Conservation (phyloP, 2,888 invertebrate genomes). For the Geophilus truncorum region DNA sequence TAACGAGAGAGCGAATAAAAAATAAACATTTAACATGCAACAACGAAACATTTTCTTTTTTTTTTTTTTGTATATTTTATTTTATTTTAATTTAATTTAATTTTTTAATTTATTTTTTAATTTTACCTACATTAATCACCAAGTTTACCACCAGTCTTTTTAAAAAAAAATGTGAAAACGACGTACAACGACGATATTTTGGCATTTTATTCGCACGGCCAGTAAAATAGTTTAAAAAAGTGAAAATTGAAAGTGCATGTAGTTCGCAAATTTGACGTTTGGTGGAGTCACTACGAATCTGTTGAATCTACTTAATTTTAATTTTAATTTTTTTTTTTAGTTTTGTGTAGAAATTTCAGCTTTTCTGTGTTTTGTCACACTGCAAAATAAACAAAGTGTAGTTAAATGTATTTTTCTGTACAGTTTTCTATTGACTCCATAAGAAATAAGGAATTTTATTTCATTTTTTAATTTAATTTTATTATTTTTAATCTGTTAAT, state of each 20-base stretch:
- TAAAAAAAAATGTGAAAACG: background rate
- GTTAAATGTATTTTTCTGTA: background rate
- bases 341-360: background rate
- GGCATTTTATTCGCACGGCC: background rate
- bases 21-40: background rate
- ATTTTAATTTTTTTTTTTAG: too few relatives aligned
- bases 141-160: too few relatives aligned
- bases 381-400: background rate
- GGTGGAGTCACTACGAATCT: background rate
- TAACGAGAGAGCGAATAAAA: background rate
- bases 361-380: background rate
- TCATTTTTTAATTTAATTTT: background rate
- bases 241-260: background rate
- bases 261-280: background rate
- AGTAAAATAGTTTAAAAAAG: background rate
- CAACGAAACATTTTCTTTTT: background rate
- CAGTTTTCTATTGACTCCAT: background rate
- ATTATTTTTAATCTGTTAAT: background rate
- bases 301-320: background rate
- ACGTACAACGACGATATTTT: background rate
- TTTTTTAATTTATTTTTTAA: too few relatives aligned
- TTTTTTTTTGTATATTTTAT: too few relatives aligned
- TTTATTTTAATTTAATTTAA: background rate
- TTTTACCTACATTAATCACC: too few relatives aligned
- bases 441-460: background rate